Evolutionary conservation across 2,888 invertebrate genomes (phyloP).

Genomic region (Meteorus cinctellus): DNA sequence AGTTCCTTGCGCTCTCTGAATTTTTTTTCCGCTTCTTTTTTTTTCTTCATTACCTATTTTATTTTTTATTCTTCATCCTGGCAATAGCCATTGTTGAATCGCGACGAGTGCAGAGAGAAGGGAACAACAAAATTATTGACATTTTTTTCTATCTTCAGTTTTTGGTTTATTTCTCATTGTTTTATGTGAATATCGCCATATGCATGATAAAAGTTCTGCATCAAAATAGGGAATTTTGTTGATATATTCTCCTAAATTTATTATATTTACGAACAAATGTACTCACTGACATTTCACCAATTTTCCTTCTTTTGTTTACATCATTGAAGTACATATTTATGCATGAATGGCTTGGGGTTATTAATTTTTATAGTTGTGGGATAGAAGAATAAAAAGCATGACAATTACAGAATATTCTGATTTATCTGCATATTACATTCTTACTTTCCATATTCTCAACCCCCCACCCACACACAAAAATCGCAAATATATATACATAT

Average conservation of each 20-base stretch:
- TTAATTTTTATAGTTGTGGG: neutral
- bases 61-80: conserved; percentile 32
- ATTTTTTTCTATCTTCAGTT: conserved; percentile 4
- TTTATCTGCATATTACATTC: neutral
- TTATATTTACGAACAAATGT: too few relatives aligned
- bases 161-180: neutral
- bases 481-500: conserved; percentile 3
- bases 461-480: neutral
- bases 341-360: neutral
- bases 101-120: neutral
- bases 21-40: conserved; percentile 35
- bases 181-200: too few relatives aligned
- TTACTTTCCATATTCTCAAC: neutral
- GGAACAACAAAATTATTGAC: neutral
- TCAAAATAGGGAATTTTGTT: too few relatives aligned
- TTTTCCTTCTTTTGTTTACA: too few relatives aligned
- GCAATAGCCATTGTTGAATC: conserved; percentile 1
- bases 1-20: conserved; percentile 59
- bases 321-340: neutral
- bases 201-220: too few relatives aligned
- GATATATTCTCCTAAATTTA: too few relatives aligned
- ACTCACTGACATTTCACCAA: too few relatives aligned
- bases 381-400: neutral
- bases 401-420: conserved; percentile 3
- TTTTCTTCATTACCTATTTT: neutral